phyloP scores from a whole-genome alignment of 2,888 invertebrate species.

The Geophilus truncorum region DNA sequence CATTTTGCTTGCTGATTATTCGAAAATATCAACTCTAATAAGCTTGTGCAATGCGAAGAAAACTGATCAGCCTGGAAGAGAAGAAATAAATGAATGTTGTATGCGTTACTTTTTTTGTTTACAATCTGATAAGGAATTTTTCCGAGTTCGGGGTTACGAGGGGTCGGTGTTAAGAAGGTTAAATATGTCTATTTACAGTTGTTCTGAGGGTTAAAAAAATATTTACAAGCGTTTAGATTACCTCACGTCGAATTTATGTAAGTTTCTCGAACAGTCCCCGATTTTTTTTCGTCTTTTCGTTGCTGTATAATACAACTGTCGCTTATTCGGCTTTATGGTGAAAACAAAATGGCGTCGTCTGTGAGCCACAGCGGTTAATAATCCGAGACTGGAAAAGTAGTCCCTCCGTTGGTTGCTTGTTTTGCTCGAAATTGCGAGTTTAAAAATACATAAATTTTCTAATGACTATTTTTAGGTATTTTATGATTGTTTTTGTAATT shows the following conservation, averaged over 20 bases:
- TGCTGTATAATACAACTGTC: not conserved
- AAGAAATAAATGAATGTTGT: too few relatives aligned
- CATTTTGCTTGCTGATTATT: slow-evolving; percentile 52
- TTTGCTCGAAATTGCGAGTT: not conserved
- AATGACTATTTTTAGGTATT: not conserved
- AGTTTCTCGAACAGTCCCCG: slow-evolving; percentile 8
- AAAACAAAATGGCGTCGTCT: not conserved
- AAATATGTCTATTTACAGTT: too few relatives aligned
- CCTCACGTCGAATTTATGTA: not conserved
- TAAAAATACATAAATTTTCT: not conserved
- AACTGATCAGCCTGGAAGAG: not conserved
- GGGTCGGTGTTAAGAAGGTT: not conserved
- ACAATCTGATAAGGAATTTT: not conserved
- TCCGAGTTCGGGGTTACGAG: not conserved
- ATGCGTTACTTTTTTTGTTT: not conserved
- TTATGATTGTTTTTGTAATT: not conserved
- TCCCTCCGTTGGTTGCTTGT: not conserved
- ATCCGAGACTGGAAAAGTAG: not conserved
- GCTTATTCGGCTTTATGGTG: slow-evolving; percentile 1
- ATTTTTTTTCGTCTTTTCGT: slow-evolving; percentile 10
- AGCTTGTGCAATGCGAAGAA: not conserved
- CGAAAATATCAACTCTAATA: not conserved
- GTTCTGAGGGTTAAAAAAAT: too few relatives aligned
- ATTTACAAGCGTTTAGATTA: too few relatives aligned
- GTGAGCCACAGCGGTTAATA: not conserved